Percentiles rank a stretch among this genome's conserved stretches.
These are phyloP conservation scores for Pachyuromys duprasi DNA, from an alignment of 2,797 vertebrate genomes.

Conservation along the genomic window DNA sequence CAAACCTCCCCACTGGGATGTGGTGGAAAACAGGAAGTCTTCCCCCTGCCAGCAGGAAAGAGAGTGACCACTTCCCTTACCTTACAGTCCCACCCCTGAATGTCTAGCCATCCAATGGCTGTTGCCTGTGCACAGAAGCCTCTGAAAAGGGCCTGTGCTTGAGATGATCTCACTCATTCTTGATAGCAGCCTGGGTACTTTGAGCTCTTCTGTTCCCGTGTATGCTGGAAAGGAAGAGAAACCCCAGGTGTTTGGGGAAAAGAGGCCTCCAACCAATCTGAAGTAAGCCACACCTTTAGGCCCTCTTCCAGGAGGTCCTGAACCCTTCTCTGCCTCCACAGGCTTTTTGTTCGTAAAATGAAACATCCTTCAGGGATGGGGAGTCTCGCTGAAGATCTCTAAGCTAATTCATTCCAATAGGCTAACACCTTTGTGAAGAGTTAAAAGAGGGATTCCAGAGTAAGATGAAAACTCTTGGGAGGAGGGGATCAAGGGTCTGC, in stretches of 20 bases:
- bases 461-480: neutral
- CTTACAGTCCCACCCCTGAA: neutral
- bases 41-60: neutral
- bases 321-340: neutral
- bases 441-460: neutral
- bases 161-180: neutral
- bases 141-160: neutral
- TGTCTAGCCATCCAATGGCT: neutral
- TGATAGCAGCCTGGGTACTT: neutral
- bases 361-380: neutral
- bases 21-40: neutral
- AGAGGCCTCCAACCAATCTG: accelerated
- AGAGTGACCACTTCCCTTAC: neutral
- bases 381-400: neutral
- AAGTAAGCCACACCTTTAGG: neutral
- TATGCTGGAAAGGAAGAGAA: neutral
- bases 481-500: neutral
- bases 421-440: neutral
- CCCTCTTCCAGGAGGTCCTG: neutral
- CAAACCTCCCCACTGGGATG: neutral
- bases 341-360: slow-evolving; percentile 1
- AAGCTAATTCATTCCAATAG: neutral
- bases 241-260: neutral
- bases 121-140: neutral
- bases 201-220: neutral